A percentile compares a stretch with the other conserved stretches of the same genome.
phyloP scores from a whole-genome alignment of 2,888 invertebrate species.

The Protophormia terraenovae region DNA sequence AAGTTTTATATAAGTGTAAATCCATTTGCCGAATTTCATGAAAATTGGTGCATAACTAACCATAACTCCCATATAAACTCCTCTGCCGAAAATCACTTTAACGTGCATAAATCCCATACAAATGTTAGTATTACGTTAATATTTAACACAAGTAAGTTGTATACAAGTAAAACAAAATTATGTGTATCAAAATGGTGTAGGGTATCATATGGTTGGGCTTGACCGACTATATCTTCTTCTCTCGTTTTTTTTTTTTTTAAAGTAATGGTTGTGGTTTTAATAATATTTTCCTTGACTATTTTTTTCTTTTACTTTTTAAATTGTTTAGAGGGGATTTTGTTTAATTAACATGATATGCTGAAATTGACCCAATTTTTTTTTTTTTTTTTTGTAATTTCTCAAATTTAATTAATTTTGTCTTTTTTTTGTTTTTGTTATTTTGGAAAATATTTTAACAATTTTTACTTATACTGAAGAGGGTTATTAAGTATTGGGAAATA shows the following conservation, averaged over 20 bases:
- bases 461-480: background rate
- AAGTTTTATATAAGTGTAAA: no score
- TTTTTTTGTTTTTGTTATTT: background rate
- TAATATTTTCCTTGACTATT: background rate
- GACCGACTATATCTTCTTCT: no score
- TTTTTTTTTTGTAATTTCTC: background rate
- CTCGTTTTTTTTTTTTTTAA: background rate
- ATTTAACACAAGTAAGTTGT: no score
- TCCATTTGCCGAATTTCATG: no score
- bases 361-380: constrained; percentile 48
- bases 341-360: constrained; percentile 7
- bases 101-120: no score
- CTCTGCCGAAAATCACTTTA: no score
- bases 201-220: no score
- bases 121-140: no score
- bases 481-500: background rate
- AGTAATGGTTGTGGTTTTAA: background rate
- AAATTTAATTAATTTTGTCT: constrained; percentile 3
- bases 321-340: constrained; percentile 15
- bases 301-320: background rate
- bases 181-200: no score
- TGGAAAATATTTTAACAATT: background rate
- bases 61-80: no score
- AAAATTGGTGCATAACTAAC: no score
- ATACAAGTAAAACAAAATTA: no score